phyloP scores from a whole-genome alignment of 2,888 invertebrate species.

The Resseliella maxima region DNA sequence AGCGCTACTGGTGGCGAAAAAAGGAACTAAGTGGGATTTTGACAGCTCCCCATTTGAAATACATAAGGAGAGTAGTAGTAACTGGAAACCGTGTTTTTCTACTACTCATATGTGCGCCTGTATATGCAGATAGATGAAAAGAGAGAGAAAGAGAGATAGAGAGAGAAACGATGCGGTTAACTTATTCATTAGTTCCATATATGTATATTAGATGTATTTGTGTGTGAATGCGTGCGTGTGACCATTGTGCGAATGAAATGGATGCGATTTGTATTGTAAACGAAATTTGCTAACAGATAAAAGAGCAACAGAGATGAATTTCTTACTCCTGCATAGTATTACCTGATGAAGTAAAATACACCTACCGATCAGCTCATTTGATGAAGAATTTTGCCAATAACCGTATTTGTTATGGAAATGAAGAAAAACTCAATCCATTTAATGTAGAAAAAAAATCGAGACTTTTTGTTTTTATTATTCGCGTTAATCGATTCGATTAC shows the following conservation, averaged over 20 bases:
- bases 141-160: too few species aligned
- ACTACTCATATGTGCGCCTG: too few species aligned
- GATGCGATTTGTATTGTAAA: not conserved
- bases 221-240: too few species aligned
- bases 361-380: conserved; percentile 16
- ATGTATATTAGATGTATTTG: not conserved
- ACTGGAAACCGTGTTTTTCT: too few species aligned
- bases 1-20: too few species aligned
- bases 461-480: not conserved
- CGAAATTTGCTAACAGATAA: not conserved
- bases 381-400: not conserved
- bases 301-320: conserved; percentile 2
- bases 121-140: too few species aligned
- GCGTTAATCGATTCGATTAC: not conserved
- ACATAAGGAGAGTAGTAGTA: too few species aligned
- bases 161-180: conserved; percentile 27
- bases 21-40: too few species aligned
- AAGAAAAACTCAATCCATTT: not conserved
- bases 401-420: too few species aligned
- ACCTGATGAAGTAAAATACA: not conserved
- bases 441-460: not conserved
- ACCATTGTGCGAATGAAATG: not conserved
- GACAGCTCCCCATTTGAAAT: too few species aligned
- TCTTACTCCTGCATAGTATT: conserved; percentile 12
- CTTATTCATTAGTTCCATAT: not conserved